phyloP scores from a whole-genome alignment of 1,140 invertebrate species.

The Ostrea edulis region DNA sequence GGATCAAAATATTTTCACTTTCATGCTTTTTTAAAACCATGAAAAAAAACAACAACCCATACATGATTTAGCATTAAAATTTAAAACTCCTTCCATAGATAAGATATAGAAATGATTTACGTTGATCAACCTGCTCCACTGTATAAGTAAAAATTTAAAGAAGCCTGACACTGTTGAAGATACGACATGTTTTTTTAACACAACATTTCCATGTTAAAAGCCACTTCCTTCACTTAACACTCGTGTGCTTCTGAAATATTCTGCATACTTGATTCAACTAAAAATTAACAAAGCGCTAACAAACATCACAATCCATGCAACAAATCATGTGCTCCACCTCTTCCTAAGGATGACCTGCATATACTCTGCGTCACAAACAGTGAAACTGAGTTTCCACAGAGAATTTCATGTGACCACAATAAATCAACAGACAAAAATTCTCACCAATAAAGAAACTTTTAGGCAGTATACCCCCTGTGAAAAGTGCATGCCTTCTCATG shows the following conservation, averaged over 20 bases:
- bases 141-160: no score
- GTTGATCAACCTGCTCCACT: no score
- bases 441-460: not conserved
- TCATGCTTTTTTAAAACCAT: no score
- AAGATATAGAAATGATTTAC: no score
- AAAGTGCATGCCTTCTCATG: not conserved
- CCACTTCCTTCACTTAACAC: not conserved
- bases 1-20: not conserved
- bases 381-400: not conserved
- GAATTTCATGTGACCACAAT: conserved; percentile 7
- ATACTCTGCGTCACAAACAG: not conserved
- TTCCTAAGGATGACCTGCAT: not conserved
- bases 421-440: not conserved
- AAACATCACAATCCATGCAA: not conserved
- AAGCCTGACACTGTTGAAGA: no score
- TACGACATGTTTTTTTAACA: not conserved
- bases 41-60: no score
- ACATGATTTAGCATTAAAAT: no score
- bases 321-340: not conserved
- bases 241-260: conserved; percentile 21
- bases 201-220: not conserved
- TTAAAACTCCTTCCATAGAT: no score
- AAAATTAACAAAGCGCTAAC: no score
- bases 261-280: not conserved
- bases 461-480: not conserved